Evolutionary conservation across 2,888 invertebrate genomes (phyloP), one percentile per base, ranked within the genome.

Genomic region (Drosophila cognata): DNA sequence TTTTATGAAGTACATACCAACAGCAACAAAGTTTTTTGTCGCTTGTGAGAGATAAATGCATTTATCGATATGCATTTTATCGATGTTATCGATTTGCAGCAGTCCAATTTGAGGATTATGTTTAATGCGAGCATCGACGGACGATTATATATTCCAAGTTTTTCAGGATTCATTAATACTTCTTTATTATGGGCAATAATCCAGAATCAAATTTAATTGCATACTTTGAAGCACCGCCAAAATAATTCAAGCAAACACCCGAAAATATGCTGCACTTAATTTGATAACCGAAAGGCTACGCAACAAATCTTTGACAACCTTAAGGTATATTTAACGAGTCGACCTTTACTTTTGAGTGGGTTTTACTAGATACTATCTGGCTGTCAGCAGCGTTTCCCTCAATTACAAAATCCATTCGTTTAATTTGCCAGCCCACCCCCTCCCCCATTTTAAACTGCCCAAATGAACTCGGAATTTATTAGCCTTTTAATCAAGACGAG

Each of bases 391-490:
- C 18, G 28, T 28, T 55, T 38, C 1, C 16, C 5, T 2, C 35
- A 55, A 55, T 7, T 28, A 55, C n/a, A 28, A 55, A 28, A 28
- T 28, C n/a, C 18, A 3, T 10, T 2, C 46, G 28, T 13, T 28
- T 59, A n/a, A 35, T 28, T 33, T n/a, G 2, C 7, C 6, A 35
- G n/a, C 21, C 21, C 21, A 18, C 41, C n/a, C 0, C 0, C 41
- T 7, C 18, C 4, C 8, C 21, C 21, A 21, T 21, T 38, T 28
- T 66, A n/a, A 66, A 43, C 28, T 38, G 10, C 1, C 11, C 18
- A 8, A 41, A 59, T 38, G 46, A 53, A 8, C 36, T 41, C 1
- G 2, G 29, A 67, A 67, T 70, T 55, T 68, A 35, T 70, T 41
- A 21, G 55, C 18, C 21, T 31, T 58, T 70, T 35, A 46, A 48